Conservation (phyloP, 2,113 vertebrate species). For the Neoarius graeffei region DNA sequence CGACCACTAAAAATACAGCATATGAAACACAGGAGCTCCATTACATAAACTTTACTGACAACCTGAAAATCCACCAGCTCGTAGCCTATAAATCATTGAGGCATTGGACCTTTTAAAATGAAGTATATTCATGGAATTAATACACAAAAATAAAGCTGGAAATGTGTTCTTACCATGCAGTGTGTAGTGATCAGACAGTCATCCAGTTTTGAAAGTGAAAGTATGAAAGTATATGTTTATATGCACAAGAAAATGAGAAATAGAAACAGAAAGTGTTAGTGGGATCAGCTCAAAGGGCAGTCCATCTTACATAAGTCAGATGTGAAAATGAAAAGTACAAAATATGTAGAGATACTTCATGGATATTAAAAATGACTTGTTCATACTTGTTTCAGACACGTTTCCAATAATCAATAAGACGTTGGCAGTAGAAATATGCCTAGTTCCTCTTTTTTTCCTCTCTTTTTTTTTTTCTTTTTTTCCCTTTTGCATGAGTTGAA, state of each 20-base stretch:
- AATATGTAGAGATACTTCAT: neutral
- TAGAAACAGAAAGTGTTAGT: slow-evolving; percentile 31
- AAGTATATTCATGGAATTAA: neutral
- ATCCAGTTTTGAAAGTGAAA: slow-evolving; percentile 37
- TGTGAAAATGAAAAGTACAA: neutral
- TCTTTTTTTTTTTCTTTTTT: neutral
- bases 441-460: neutral
- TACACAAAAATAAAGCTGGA: neutral
- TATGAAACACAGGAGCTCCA: neutral
- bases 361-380: neutral
- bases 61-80: neutral
- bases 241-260: slow-evolving; percentile 1
- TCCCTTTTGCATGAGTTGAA: neutral
- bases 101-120: neutral
- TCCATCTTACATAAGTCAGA: neutral
- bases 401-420: neutral
- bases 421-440: neutral
- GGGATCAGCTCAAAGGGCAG: neutral
- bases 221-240: neutral
- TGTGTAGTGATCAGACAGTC: neutral
- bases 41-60: neutral
- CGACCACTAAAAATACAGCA: neutral
- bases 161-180: neutral
- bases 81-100: neutral
- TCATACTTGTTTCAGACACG: neutral